These are phyloP conservation scores for Erythrolamprus reginae DNA, from an alignment of 2,113 vertebrate species.

Conservation along the genomic window DNA sequence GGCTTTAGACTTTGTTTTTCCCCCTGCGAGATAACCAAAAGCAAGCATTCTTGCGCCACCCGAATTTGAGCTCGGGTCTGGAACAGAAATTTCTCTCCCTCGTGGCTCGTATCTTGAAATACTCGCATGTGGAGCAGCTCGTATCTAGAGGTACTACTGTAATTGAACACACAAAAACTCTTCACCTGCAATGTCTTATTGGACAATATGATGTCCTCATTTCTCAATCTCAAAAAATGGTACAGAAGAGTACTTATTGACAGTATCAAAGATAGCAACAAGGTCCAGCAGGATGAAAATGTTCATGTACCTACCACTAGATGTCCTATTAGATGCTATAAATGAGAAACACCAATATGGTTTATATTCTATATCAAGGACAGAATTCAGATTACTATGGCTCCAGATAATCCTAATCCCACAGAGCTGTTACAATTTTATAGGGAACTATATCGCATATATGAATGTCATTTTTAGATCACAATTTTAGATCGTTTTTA, in stretches of 20 bases:
- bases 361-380: not conserved
- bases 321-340: not conserved
- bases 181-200: not conserved
- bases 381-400: not conserved
- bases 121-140: no score
- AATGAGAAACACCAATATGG: not conserved
- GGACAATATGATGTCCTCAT: not conserved
- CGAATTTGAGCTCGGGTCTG: no score
- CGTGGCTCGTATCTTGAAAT: no score
- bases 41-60: no score
- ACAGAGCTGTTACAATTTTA: not conserved
- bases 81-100: no score
- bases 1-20: no score
- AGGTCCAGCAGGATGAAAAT: not conserved
- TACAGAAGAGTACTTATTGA: not conserved
- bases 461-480: not conserved
- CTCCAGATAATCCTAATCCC: not conserved
- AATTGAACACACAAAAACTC: not conserved
- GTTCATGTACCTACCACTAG: not conserved
- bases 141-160: no score
- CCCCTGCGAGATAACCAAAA: no score
- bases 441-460: not conserved
- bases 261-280: not conserved
- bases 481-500: not conserved
- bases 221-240: not conserved